Base-by-base conservation (phyloP, 2,113 vertebrate genomes). In the Sakesphorus luctuosus region DNA sequence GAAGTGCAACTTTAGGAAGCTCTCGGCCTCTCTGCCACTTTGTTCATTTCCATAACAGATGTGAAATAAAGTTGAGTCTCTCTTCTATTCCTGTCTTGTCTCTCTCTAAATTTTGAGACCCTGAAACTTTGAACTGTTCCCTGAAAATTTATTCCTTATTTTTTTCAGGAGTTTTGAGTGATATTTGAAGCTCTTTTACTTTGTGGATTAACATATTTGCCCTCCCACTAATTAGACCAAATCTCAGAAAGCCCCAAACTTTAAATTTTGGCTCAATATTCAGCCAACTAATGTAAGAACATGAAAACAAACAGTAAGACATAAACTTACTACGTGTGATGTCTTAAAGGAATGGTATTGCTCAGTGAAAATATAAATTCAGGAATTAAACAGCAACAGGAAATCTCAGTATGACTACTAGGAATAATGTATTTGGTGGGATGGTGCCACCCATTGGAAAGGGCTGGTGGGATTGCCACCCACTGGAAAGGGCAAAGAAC, bases 11-110 rank as follows among this genome's bases (percentile, higher is more conserved):
- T 78, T 55, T 71, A 87, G 87, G 93, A 91, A 95, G 66, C 73
- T 71, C 78, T 96, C 92, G 91, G 87, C 92, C 92, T 97, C 69
- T 68, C 87, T 66, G 19, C 47, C 26, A 63, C 61, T 78, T 63
- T 19, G 33, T 49, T 93, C 43, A 62, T 68, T 95, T 91, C 87
- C 84, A 80, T 71, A 95, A 72, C 78, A 96, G 84, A 95, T 91
- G 89, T 90, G 90, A 96, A 95, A 79, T 56, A 69, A 62, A 72
- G 84, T 79, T 82, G 84, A 47, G 66, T 76, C n/a, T 93, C 61
- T 76, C 43, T 91, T 65, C 84, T 74, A 35, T 89, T 87, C 53
- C 77, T 79, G 46, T 84, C 78, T 93, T 77, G 20, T 71, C 78
- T 79, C 49, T 56, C 56, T 79, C 65, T 88, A 81, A 73, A 90